These are phyloP conservation scores for Mythimna loreyi DNA, from an alignment of 2,888 invertebrate species.

Conservation along the genomic window DNA sequence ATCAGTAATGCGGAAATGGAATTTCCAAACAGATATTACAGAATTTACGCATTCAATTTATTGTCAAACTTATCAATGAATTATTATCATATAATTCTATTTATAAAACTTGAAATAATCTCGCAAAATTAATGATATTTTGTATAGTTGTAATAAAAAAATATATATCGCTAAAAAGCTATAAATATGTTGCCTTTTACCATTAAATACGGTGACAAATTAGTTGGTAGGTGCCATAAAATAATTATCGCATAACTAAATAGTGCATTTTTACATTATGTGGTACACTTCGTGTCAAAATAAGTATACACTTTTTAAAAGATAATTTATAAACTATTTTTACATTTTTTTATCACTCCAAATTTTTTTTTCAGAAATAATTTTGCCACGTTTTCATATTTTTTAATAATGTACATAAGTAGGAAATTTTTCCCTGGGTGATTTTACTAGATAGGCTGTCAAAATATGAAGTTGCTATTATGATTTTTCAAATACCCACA, in stretches of 20 bases:
- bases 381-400: slow-evolving; percentile 4
- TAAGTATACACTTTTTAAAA: slow-evolving; percentile 53
- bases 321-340: slow-evolving; percentile 56
- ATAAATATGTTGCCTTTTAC: slow-evolving; percentile 35
- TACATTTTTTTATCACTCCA: slow-evolving; percentile 60
- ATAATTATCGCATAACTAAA: slow-evolving; percentile 50
- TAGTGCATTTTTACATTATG: slow-evolving; percentile 59
- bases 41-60: not conserved
- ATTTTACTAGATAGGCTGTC: slow-evolving; percentile 11
- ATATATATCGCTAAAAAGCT: slow-evolving; percentile 33
- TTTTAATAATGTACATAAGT: not conserved
- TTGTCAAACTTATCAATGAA: not conserved
- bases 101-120: not conserved
- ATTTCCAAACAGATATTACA: slow-evolving; percentile 8
- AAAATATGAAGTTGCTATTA: not conserved
- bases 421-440: not conserved
- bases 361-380: slow-evolving; percentile 19
- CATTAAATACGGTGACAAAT: slow-evolving; percentile 46
- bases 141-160: slow-evolving; percentile 14
- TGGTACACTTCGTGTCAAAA: slow-evolving; percentile 67
- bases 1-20: not conserved
- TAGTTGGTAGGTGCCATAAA: slow-evolving; percentile 62
- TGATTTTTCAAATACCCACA: not conserved
- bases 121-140: not conserved
- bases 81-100: not conserved